Conservation (phyloP, 1,140 invertebrate species). For the Teleogryllus occipitalis region DNA sequence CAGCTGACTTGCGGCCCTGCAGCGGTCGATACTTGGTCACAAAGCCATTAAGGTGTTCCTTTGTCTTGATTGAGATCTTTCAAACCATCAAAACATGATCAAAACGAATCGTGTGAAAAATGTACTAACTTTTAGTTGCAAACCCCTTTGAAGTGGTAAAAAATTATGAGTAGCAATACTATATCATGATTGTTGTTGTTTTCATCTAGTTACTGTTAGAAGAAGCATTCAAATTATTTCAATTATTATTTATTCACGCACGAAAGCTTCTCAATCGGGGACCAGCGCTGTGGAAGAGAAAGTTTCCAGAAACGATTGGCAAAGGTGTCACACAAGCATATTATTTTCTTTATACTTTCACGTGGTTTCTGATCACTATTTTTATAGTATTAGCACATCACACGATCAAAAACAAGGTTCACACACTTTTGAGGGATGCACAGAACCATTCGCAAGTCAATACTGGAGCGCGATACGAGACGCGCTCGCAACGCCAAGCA, state of each 20-base stretch:
- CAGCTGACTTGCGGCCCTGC: not conserved
- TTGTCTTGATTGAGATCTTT: not conserved
- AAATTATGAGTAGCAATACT: no score
- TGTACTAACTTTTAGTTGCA: no score
- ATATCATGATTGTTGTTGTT: no score
- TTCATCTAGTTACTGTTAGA: no score
- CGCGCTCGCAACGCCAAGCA: no score
- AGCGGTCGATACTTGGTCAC: not conserved
- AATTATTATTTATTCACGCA: no score
- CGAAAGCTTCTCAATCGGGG: no score
- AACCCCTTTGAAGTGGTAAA: no score
- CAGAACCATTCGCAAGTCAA: not conserved
- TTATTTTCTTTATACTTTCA: not conserved
- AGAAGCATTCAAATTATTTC: no score
- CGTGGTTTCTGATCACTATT: no score
- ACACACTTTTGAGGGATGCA: not conserved
- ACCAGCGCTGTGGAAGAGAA: not conserved
- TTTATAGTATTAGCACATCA: not conserved
- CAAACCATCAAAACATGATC: not conserved
- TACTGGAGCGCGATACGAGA: not conserved
- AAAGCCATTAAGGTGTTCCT: not conserved
- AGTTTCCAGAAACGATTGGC: not conserved
- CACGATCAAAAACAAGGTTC: not conserved
- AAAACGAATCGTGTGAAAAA: no score
- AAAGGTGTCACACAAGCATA: not conserved